Evolutionary conservation across 64 coral and sea anemone species (phyloP).

Genomic region (Platygyra sinensis): DNA sequence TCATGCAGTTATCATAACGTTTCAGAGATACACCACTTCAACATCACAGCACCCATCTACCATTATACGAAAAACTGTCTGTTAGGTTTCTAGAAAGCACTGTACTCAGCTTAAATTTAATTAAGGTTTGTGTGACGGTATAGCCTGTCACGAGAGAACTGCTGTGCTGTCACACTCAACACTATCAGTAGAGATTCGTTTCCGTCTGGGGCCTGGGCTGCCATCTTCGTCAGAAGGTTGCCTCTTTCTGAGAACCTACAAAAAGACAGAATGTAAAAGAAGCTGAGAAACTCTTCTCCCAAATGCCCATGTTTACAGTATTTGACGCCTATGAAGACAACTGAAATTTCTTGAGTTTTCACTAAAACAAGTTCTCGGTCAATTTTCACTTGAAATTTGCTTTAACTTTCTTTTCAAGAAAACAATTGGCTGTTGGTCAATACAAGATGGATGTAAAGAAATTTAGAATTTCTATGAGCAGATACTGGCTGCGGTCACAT

Average conservation of each 20-base stretch:
- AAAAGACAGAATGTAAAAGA: not conserved
- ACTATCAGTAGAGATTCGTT: conserved; percentile 9
- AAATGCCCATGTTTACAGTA: too few species aligned
- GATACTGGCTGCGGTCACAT: too few species aligned
- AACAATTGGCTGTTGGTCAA: too few species aligned
- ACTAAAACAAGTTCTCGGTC: too few species aligned
- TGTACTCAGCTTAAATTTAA: not conserved
- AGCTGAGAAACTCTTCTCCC: not conserved
- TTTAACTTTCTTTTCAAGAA: too few species aligned
- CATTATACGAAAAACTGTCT: not conserved
- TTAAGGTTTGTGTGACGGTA: not conserved
- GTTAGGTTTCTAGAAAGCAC: not conserved
- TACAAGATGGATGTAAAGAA: too few species aligned
- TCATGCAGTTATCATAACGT: too few species aligned
- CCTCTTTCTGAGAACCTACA: conserved; percentile 8
- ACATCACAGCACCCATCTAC: not conserved
- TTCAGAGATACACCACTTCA: not conserved
- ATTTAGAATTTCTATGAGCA: too few species aligned
- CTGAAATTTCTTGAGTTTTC: too few species aligned
- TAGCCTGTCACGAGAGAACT: not conserved
- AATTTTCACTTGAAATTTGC: too few species aligned
- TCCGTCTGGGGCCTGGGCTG: conserved; percentile 6
- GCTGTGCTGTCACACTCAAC: conserved; percentile 25
- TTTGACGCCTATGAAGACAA: too few species aligned
- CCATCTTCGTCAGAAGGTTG: conserved; percentile 13